Evolutionary conservation across 2,888 invertebrate species (phyloP).

Genomic region (Torymus aiolomorphi): DNA sequence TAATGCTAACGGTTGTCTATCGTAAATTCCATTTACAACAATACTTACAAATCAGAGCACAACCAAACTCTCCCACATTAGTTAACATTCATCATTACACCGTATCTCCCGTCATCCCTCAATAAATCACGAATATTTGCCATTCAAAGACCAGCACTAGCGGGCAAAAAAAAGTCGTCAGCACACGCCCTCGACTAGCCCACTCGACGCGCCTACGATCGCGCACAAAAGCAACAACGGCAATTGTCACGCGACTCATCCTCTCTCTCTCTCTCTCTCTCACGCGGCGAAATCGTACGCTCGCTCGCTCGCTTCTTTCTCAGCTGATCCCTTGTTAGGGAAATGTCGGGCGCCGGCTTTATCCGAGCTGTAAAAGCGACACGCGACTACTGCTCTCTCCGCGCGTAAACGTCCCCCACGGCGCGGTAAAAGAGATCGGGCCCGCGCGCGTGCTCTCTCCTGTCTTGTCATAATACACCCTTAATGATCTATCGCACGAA

Average conservation of each 20-base stretch:
- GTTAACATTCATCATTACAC: no score
- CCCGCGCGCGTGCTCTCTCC: background rate
- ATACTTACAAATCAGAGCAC: no score
- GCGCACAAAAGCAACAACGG: conserved; percentile 26
- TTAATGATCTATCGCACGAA: conserved; percentile 72
- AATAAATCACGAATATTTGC: no score
- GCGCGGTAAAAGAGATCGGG: conserved; percentile 23
- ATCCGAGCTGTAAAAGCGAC: conserved; percentile 48
- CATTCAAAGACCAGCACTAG: no score
- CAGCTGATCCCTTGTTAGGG: conserved; percentile 52
- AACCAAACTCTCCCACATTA: no score
- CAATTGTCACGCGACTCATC: conserved; percentile 46
- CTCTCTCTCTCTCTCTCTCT: conserved; percentile 3
- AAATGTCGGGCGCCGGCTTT: conserved; percentile 41
- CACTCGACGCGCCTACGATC: no score
- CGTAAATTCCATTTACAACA: no score
- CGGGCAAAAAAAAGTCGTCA: background rate
- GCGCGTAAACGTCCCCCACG: conserved; percentile 15
- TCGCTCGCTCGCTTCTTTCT: conserved; percentile 11
- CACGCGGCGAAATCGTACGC: background rate
- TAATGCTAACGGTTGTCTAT: no score
- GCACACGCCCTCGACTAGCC: no score
- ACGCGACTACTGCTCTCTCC: conserved; percentile 47
- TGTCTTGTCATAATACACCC: conserved; percentile 73
- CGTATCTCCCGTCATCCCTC: no score